phyloP scores from a whole-genome alignment of 2,113 vertebrate genomes.

The Cololabis saira region DNA sequence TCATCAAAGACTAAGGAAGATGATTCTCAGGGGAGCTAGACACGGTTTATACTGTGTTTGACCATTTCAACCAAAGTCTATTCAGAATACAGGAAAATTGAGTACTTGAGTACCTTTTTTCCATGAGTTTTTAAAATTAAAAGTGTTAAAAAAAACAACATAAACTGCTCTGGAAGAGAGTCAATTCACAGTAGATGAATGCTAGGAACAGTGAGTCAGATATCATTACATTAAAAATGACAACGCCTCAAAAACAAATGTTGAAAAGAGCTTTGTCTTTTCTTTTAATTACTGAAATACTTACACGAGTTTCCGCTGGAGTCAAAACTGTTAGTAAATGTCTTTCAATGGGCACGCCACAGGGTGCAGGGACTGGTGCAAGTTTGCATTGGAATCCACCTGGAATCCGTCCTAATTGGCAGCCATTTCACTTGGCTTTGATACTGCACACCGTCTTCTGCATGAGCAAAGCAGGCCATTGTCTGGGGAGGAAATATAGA shows the following conservation, averaged over 20 bases:
- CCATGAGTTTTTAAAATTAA: slow-evolving; percentile 43
- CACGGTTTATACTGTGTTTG: slow-evolving; percentile 39
- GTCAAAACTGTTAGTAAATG: slow-evolving; percentile 45
- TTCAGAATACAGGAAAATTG: slow-evolving; percentile 40
- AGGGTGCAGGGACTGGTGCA: slow-evolving; percentile 62
- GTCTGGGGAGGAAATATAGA: slow-evolving; percentile 67
- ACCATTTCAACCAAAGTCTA: slow-evolving; percentile 34
- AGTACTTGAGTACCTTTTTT: slow-evolving; percentile 52
- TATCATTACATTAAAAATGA: slow-evolving; percentile 47
- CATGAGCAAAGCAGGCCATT: slow-evolving; percentile 58
- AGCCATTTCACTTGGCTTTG: slow-evolving; percentile 79
- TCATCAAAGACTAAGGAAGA: slow-evolving; percentile 8
- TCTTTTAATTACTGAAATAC: slow-evolving; percentile 57
- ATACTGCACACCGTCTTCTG: slow-evolving; percentile 67
- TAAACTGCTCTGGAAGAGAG: slow-evolving; percentile 28
- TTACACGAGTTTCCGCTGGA: slow-evolving; percentile 60
- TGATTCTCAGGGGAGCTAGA: slow-evolving; percentile 25
- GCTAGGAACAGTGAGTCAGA: slow-evolving; percentile 57
- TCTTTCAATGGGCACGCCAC: slow-evolving; percentile 63
- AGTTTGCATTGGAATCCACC: slow-evolving; percentile 74
- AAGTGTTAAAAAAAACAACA: slow-evolving; percentile 14
- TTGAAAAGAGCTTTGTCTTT: slow-evolving; percentile 37
- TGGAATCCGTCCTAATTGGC: slow-evolving; percentile 72
- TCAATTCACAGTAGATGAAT: slow-evolving; percentile 42
- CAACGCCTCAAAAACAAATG: slow-evolving; percentile 1